Evolutionary conservation across 2,113 vertebrate genomes (phyloP), one percentile per base, ranked within the genome.

Genomic region (Oreochromis tanganicae): DNA sequence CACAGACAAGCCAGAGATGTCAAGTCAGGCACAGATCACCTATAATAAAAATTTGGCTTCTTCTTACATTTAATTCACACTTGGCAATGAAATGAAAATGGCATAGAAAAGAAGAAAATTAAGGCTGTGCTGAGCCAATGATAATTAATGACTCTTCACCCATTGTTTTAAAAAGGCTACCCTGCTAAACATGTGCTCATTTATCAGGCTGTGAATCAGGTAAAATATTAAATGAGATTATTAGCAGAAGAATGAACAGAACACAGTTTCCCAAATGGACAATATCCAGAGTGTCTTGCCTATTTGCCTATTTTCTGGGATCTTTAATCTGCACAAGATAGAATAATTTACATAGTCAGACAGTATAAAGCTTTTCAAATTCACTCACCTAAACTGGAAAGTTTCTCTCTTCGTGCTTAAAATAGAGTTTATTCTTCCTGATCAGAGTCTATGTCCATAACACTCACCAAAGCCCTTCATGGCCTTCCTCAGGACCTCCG

Each of bases 401-500:
- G 71, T 46, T 73, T 29, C 13, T 29, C 41, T 46, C 14, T 75
- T 75, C 68, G 29, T 19, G 24, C 21, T 41, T 71, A 71, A 24
- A 73, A 73, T 73, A 27, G 68, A 75, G 14, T 50, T 48, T 48
- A 78, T 32, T 78, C 46, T 52, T 50, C 19, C 21, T 61, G 32
- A 55, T 78, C 63, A 50, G 14, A 3, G 4, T 24, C 19, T 84
- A 43, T 36, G n/a, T n/a, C 13, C 3, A 54, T 2, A 75, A 32
- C 11, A 93, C 97, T 98, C 87, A 99, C 99, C 98, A 2, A 99
- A 97, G 59, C 99, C 99, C 81, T 99, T 99, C 99, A 99, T 99
- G 19, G 99, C 99, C 90, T 99, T 99, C 88, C 99, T 97, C 68
- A 99, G 96, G 73, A 99, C 98, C 87, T 99, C 99, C 0, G 96